Percentiles rank a stretch among this genome's conserved stretches.
These are phyloP conservation scores for Ascaphus truei DNA, from an alignment of 2,113 vertebrate genomes.

Conservation along the genomic window DNA sequence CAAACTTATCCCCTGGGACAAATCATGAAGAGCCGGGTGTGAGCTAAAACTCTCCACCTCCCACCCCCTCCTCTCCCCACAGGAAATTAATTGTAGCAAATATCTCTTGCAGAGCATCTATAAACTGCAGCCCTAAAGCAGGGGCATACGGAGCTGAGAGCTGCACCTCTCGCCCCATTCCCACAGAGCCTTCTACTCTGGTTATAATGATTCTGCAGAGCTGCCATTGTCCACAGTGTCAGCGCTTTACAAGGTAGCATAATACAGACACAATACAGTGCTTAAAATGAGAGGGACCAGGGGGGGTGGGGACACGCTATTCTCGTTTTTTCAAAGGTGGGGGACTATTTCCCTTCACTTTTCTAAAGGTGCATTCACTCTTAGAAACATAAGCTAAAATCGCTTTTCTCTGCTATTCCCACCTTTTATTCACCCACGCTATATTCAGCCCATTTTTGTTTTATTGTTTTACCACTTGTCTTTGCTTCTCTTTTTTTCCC, in stretches of 20 bases:
- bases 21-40: background rate
- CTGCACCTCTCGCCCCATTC: background rate
- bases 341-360: background rate
- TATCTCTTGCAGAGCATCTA: background rate
- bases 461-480: no score
- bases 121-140: background rate
- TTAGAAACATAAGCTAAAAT: background rate
- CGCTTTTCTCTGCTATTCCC: background rate
- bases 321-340: background rate
- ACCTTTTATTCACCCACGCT: no score
- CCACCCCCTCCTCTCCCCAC: background rate
- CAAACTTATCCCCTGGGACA: no score
- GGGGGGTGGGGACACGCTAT: background rate
- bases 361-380: conserved; percentile 4
- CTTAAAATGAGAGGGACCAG: conserved; percentile 2
- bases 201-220: background rate
- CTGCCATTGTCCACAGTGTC: conserved; percentile 1
- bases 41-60: background rate
- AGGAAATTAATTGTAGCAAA: background rate
- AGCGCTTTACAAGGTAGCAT: background rate
- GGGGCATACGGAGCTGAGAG: background rate
- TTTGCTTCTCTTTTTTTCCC: no score
- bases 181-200: background rate
- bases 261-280: conserved; percentile 14
- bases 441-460: no score